These are phyloP conservation scores for Semnornis frantzii DNA, from an alignment of 2,113 vertebrate species.

Conservation along the genomic window DNA sequence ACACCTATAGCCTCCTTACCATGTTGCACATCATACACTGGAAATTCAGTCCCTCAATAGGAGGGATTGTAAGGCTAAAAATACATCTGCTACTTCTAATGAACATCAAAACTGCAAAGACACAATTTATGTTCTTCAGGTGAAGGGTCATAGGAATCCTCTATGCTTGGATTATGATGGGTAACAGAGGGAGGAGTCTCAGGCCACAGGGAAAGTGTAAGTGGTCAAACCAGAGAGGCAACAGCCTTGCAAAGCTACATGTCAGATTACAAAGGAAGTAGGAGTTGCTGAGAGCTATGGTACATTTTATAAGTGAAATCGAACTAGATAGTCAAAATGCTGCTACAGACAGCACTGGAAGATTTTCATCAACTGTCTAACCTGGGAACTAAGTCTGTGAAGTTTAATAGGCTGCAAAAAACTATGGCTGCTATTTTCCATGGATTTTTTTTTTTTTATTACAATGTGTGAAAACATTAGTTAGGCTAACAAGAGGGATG, in stretches of 20 bases:
- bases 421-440: neutral
- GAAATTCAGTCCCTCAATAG: neutral
- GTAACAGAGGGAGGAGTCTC: neutral
- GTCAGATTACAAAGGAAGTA: neutral
- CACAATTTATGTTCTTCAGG: fast-evolving
- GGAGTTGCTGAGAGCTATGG: neutral
- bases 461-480: neutral
- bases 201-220: neutral
- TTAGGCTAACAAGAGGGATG: neutral
- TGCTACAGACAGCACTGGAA: neutral
- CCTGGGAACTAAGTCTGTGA: neutral
- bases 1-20: neutral
- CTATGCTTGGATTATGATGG: neutral
- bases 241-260: neutral
- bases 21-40: neutral
- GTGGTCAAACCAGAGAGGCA: neutral
- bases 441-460: neutral
- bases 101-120: neutral
- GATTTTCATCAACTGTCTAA: neutral
- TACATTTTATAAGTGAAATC: neutral
- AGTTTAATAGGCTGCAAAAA: neutral
- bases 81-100: neutral
- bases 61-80: neutral
- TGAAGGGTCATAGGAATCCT: neutral
- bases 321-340: neutral